Percentiles rank a stretch among this genome's conserved stretches.
Evolutionary conservation across 2,797 vertebrate species (phyloP).

Genomic region (Microcaecilia unicolor): DNA sequence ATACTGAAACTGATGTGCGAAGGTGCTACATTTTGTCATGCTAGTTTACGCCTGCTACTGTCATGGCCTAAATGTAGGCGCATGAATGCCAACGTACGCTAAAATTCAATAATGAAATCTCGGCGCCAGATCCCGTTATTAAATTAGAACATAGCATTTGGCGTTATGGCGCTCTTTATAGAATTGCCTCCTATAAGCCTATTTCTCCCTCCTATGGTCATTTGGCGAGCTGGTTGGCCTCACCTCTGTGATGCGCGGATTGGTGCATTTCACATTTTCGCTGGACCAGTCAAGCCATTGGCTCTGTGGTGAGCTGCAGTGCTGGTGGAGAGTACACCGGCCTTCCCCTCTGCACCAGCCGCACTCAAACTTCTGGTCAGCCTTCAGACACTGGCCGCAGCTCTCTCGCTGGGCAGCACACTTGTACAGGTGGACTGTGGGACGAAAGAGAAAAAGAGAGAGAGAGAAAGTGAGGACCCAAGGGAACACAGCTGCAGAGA

Average conservation of each 20-base stretch:
- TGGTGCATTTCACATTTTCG: conserved; percentile 88
- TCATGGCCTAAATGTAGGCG: too few species aligned
- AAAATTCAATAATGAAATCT: too few species aligned
- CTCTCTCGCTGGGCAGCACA: conserved; percentile 91
- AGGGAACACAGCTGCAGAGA: not conserved
- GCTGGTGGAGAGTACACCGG: conserved; percentile 74
- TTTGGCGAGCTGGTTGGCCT: too few species aligned
- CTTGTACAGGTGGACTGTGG: conserved; percentile 90
- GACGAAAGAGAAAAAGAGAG: not conserved
- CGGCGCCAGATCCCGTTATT: too few species aligned
- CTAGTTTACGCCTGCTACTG: too few species aligned
- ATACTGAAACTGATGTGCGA: too few species aligned
- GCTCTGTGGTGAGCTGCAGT: conserved; percentile 56
- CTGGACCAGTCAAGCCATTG: conserved; percentile 90
- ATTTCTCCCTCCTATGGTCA: too few species aligned
- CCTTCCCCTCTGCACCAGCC: conserved; percentile 89
- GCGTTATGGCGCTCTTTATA: too few species aligned
- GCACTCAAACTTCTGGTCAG: conserved; percentile 86
- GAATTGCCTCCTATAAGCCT: too few species aligned
- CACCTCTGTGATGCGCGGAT: conserved; percentile 94
- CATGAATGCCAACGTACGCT: too few species aligned
- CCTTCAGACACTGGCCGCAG: conserved; percentile 93
- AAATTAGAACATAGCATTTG: too few species aligned
- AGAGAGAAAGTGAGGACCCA: not conserved
- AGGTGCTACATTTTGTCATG: too few species aligned